Evolutionary conservation across 2,888 invertebrate genomes (phyloP).

Genomic region (Pandemis cinnamomeana): DNA sequence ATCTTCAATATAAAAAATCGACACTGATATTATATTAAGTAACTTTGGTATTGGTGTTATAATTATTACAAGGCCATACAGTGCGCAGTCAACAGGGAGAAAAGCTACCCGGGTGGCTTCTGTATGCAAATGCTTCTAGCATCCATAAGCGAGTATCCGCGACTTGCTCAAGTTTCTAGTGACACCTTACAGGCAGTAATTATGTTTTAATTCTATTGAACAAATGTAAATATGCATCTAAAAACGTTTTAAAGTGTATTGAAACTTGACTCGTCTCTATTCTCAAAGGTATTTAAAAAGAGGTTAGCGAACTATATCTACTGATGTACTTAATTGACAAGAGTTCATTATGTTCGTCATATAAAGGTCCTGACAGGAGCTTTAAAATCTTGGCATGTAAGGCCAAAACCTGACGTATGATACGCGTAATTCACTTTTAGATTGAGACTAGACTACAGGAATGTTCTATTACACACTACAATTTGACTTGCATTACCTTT

Average conservation of each 20-base stretch:
- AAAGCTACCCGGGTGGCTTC: conserved; percentile 19
- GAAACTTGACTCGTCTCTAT: conserved; percentile 18
- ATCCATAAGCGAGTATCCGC: conserved; percentile 17
- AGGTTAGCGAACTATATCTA: conserved; percentile 1
- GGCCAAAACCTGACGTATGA: background rate
- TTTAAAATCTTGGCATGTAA: background rate
- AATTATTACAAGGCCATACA: conserved; percentile 43
- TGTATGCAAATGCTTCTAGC: conserved; percentile 28
- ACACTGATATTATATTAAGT: conserved; percentile 64
- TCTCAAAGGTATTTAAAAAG: conserved; percentile 6
- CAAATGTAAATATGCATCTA: conserved; percentile 39
- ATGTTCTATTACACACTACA: background rate
- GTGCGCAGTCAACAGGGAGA: conserved; percentile 2
- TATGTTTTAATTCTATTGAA: conserved; percentile 25
- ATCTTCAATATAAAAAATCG: conserved; percentile 54
- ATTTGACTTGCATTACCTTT: background rate
- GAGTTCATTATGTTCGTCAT: background rate
- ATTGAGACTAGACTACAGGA: conserved; percentile 2
- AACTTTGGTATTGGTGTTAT: conserved; percentile 82
- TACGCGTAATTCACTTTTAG: background rate
- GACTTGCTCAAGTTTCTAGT: conserved; percentile 19
- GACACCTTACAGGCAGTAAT: conserved; percentile 28
- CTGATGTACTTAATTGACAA: background rate
- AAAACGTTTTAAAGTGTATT: conserved; percentile 22
- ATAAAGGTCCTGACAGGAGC: background rate